These are phyloP conservation scores for Whitmania pigra DNA, from an alignment of 1,140 invertebrate species.

Conservation along the genomic window DNA sequence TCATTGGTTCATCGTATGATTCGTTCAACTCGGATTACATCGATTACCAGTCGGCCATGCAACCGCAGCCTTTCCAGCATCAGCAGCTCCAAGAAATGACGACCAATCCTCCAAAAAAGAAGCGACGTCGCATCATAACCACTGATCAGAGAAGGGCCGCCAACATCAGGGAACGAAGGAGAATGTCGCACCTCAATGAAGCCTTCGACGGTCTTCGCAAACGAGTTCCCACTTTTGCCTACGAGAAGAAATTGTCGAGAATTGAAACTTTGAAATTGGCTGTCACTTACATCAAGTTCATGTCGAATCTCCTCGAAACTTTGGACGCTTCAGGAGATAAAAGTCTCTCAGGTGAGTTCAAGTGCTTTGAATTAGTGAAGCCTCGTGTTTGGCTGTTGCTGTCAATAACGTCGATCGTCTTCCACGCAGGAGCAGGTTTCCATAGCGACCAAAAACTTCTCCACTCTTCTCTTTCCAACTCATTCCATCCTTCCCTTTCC, in stretches of 20 bases:
- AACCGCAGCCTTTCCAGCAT: not conserved
- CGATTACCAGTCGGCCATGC: not conserved
- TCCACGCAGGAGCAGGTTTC: too few relatives aligned
- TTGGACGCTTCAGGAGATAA: constrained; percentile 3
- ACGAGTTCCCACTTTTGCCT: constrained; percentile 82
- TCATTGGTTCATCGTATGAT: not conserved
- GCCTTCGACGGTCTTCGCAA: constrained; percentile 59
- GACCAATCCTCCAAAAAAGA: constrained; percentile 9
- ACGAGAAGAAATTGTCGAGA: constrained; percentile 85
- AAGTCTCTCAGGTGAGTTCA: not conserved
- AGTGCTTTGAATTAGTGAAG: not conserved
- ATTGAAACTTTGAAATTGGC: constrained; percentile 89
- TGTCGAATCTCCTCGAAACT: constrained; percentile 65
- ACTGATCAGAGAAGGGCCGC: constrained; percentile 29
- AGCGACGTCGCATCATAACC: constrained; percentile 28
- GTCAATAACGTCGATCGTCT: not conserved
- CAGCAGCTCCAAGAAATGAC: too few relatives aligned
- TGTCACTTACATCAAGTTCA: constrained; percentile 92
- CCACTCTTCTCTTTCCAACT: too few relatives aligned
- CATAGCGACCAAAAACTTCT: too few relatives aligned
- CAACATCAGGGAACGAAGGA: constrained; percentile 57
- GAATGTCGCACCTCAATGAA: constrained; percentile 94
- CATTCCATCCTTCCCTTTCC: too few relatives aligned
- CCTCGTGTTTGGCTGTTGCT: not conserved
- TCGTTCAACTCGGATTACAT: not conserved